A percentile compares a stretch with the other conserved stretches of the same genome.
Evolutionary conservation across 2,797 vertebrate genomes (phyloP).

Genomic region (Intellagama lesueurii): DNA sequence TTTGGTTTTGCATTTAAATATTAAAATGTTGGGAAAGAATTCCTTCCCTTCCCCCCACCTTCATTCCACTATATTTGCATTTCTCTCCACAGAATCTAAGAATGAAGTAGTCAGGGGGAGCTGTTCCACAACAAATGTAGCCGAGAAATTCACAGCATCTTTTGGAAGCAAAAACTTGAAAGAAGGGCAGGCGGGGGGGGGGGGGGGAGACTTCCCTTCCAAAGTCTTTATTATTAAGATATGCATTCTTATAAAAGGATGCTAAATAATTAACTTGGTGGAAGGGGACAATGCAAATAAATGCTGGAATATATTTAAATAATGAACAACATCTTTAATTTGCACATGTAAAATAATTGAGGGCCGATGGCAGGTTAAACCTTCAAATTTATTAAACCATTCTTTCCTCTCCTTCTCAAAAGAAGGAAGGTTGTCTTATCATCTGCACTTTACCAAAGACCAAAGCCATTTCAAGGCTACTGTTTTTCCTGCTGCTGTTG

Average conservation of each 20-base stretch:
- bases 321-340: conserved; percentile 78
- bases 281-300: conserved; percentile 75
- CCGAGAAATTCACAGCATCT: conserved; percentile 61
- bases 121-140: conserved; percentile 82
- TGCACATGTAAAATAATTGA: conserved; percentile 71
- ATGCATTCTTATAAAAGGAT: conserved; percentile 77
- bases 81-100: conserved; percentile 63
- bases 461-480: conserved; percentile 69
- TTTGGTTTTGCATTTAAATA: not conserved
- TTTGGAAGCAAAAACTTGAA: conserved; percentile 67
- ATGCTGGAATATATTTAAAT: conserved; percentile 80
- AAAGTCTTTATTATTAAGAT: conserved; percentile 77
- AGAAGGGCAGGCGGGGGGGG: not conserved
- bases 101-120: conserved; percentile 83
- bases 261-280: conserved; percentile 78
- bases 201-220: conserved; percentile 15
- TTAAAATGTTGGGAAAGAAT: conserved; percentile 33
- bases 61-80: conserved; percentile 45
- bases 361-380: conserved; percentile 67
- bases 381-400: conserved; percentile 70
- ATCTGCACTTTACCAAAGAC: conserved; percentile 51
- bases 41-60: not conserved
- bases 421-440: conserved; percentile 61
- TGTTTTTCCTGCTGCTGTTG: conserved; percentile 37
- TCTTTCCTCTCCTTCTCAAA: conserved; percentile 58